A percentile compares a stretch with the other conserved stretches of the same genome.
phyloP scores from a whole-genome alignment of 2,113 vertebrate species.

The Shinisaurus crocodilurus region DNA sequence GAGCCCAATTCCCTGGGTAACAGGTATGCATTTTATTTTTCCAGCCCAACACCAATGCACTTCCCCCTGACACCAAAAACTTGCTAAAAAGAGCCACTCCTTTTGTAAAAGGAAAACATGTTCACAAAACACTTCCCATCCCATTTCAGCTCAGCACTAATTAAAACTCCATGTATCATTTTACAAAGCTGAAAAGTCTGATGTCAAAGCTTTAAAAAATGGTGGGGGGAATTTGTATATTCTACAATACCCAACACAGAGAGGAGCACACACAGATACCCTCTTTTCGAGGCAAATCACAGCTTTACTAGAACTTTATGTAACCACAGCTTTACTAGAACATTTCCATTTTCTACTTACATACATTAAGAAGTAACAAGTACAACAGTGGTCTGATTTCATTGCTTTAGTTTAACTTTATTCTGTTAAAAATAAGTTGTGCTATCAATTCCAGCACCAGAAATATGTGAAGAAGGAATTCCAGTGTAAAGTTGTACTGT shows the following conservation, averaged over 20 bases:
- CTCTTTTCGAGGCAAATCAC: slow-evolving; percentile 14
- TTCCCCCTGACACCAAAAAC: too few relatives aligned
- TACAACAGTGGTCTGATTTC: slow-evolving; percentile 55
- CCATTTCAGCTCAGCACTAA: too few relatives aligned
- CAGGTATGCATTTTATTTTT: not conserved
- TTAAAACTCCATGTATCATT: not conserved
- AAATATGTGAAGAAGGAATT: not conserved
- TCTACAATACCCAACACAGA: not conserved
- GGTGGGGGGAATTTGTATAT: not conserved
- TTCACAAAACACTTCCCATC: not conserved
- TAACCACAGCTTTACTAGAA: slow-evolving; percentile 16
- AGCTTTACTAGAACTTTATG: slow-evolving; percentile 25
- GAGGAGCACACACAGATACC: not conserved
- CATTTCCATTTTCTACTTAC: not conserved
- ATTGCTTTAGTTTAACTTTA: slow-evolving; percentile 66
- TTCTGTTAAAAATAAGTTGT: not conserved
- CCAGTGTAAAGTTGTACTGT: not conserved
- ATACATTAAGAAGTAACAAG: slow-evolving; percentile 58
- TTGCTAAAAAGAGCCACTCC: not conserved
- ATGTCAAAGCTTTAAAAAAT: not conserved
- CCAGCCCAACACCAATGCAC: too few relatives aligned
- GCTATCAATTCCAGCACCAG: not conserved
- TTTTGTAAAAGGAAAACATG: not conserved
- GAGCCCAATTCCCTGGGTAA: not conserved
- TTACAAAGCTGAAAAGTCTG: not conserved